Evolutionary conservation across 2,797 vertebrate genomes (phyloP).

Genomic region (Neosilurus mollespiculum): DNA sequence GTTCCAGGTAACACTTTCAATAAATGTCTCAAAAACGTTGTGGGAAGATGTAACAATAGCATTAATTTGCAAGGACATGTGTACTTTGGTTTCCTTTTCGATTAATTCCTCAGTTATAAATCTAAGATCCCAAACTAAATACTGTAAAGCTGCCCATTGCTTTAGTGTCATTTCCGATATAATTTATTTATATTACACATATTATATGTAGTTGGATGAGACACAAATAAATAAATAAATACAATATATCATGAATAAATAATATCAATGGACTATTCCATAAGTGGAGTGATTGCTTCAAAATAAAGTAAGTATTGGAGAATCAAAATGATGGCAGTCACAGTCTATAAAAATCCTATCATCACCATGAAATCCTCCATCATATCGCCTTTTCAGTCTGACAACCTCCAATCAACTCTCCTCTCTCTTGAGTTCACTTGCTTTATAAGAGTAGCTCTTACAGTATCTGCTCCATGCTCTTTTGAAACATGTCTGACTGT

Average conservation of each 20-base stretch:
- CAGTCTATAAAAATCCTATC: slow-evolving; percentile 3
- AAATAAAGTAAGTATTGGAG: neutral
- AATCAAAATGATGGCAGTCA: neutral
- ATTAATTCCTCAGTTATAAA: neutral
- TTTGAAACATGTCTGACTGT: slow-evolving; percentile 4
- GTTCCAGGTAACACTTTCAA: too few relatives aligned
- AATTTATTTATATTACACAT: too few relatives aligned
- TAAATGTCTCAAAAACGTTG: too few relatives aligned
- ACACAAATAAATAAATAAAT: too few relatives aligned
- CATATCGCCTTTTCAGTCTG: neutral
- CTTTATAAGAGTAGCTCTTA: slow-evolving; percentile 12
- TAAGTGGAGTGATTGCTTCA: neutral
- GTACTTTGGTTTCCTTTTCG: too few relatives aligned
- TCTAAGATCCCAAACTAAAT: neutral
- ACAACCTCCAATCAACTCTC: slow-evolving; percentile 6
- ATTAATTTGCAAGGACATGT: too few relatives aligned
- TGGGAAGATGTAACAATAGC: too few relatives aligned
- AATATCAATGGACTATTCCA: neutral
- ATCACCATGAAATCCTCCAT: neutral
- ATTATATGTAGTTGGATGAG: too few relatives aligned
- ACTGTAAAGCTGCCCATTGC: neutral
- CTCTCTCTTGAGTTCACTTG: neutral
- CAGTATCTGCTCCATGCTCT: neutral
- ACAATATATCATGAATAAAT: neutral
- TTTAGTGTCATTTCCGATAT: neutral